Conservation (phyloP, 30 jellyfish, hydroid and myxozoan genomes). For the Catostylus mosaicus region DNA sequence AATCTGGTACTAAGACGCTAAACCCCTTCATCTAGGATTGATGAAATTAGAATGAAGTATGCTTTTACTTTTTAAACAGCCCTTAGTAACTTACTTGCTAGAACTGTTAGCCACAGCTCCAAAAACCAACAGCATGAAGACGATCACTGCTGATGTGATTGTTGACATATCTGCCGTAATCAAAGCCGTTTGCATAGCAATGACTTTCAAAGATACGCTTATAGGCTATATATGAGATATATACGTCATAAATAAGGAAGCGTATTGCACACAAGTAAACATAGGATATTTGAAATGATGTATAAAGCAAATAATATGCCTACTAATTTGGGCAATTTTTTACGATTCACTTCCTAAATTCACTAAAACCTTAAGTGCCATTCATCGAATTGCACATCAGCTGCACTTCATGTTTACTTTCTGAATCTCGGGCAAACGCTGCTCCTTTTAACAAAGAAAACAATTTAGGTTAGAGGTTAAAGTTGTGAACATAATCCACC, state of each 20-base stretch:
- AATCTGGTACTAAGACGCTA: too few species aligned
- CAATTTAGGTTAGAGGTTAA: background rate
- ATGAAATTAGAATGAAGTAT: too few species aligned
- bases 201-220: too few species aligned
- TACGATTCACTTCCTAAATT: background rate
- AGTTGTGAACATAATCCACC: background rate
- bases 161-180: too few species aligned
- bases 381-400: constrained; percentile 12
- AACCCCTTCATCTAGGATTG: too few species aligned
- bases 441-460: background rate
- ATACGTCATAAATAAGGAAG: background rate
- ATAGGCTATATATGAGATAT: background rate
- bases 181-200: too few species aligned
- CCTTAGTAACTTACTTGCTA: background rate
- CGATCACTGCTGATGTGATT: background rate
- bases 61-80: too few species aligned
- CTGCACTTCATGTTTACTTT: constrained; percentile 5
- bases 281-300: background rate
- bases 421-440: constrained; percentile 1
- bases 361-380: background rate
- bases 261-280: background rate
- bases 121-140: background rate
- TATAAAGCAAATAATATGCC: background rate
- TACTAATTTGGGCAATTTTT: background rate
- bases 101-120: background rate